phyloP scores from a whole-genome alignment of 2,888 invertebrate genomes.

The Teleogryllus oceanicus region DNA sequence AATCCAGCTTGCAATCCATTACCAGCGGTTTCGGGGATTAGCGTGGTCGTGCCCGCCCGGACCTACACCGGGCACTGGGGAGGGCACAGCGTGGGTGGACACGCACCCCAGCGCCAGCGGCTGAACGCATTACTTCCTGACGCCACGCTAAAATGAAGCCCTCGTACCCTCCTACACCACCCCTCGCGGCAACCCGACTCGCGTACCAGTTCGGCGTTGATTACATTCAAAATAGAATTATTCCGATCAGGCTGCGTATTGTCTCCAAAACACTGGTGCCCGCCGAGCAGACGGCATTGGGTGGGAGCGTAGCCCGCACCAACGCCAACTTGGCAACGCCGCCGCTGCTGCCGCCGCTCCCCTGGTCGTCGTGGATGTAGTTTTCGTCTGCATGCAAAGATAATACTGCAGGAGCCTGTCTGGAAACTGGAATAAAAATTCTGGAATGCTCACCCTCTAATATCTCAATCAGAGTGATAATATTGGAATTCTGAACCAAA shows the following conservation, averaged over 20 bases:
- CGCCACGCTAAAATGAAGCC: background rate
- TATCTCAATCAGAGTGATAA: too few relatives aligned
- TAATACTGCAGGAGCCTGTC: background rate
- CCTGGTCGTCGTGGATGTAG: background rate
- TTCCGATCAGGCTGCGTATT: constrained; percentile 9
- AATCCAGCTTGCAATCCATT: too few relatives aligned
- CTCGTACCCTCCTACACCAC: background rate
- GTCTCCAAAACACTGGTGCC: constrained; percentile 9
- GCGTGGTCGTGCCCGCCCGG: too few relatives aligned
- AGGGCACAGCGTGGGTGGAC: background rate
- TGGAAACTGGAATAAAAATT: too few relatives aligned
- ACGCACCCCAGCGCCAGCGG: background rate
- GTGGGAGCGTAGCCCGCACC: background rate
- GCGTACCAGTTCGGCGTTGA: background rate
- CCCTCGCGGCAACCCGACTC: background rate
- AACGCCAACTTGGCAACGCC: background rate
- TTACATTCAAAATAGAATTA: constrained; percentile 18
- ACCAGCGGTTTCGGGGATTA: too few relatives aligned
- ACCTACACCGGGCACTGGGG: too few relatives aligned
- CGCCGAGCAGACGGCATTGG: background rate
- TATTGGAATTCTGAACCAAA: too few relatives aligned
- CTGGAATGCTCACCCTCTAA: too few relatives aligned
- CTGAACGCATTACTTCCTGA: background rate
- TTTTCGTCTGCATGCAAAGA: background rate
- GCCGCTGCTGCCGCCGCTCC: background rate